A percentile compares a stretch with the other conserved stretches of the same genome.
Conservation (phyloP, 2,113 vertebrate species). For the Bostrychus sinensis region DNA sequence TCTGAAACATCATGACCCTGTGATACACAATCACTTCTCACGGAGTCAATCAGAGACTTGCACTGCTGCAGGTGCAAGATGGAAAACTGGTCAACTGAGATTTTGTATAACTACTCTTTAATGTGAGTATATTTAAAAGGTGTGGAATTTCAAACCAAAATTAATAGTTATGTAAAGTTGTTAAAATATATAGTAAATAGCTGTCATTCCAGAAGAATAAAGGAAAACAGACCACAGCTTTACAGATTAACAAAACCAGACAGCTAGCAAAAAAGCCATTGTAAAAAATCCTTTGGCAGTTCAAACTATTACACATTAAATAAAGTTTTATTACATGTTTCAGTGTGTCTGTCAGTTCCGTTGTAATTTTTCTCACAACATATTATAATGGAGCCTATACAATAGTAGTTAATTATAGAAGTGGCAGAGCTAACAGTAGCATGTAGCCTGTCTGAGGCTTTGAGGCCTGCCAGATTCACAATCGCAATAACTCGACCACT, state of each 20-base stretch:
- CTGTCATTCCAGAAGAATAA: not conserved
- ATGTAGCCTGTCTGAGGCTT: slow-evolving; percentile 57
- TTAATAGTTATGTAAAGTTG: not conserved
- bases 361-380: not conserved
- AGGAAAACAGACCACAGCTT: not conserved
- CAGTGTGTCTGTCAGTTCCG: not conserved
- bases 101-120: not conserved
- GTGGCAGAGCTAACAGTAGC: slow-evolving; percentile 35
- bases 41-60: slow-evolving; percentile 12
- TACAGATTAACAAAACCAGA: not conserved
- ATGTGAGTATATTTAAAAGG: not conserved
- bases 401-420: not conserved
- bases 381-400: not conserved
- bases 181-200: not conserved
- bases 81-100: not conserved
- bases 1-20: slow-evolving; percentile 8
- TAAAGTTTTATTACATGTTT: not conserved
- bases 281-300: not conserved
- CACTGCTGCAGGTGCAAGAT: slow-evolving; percentile 51
- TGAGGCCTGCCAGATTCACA: slow-evolving; percentile 60
- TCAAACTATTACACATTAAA: not conserved
- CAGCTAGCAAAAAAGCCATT: not conserved
- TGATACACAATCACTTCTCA: slow-evolving; percentile 9
- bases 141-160: no score
- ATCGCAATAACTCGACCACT: slow-evolving; percentile 44